Evolutionary conservation across 2,797 vertebrate genomes (phyloP), one percentile per base, ranked within the genome.

Genomic region (Furcifer pardalis): DNA sequence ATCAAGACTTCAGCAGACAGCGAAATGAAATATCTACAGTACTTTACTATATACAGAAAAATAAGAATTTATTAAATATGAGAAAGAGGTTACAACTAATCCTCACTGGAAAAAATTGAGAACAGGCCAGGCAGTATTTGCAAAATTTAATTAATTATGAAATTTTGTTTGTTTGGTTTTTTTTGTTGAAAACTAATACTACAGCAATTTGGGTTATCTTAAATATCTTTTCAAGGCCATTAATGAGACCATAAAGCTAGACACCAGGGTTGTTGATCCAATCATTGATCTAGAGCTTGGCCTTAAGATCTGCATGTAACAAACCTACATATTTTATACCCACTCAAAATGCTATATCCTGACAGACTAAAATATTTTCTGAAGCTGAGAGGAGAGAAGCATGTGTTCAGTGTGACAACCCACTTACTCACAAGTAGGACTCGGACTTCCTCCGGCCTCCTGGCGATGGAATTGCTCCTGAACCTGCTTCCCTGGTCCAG

Each of bases 191-290:
- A 87, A 15, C 4, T 27, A 68, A 87, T n/a, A 82, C 0, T 63
- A 42, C 35, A 88, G 78, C 79, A 89, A 86, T 73, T 79, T 2
- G 76, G 40, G 42, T 42, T 37, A 74, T 74, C 59, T 74, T 87
- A 90, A 89, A 65, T 0, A 46, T 65, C 85, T 81, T 86, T 83
- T 65, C 62, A 89, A 82, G 7, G 19, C 65, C 17, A 12, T 35
- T 56, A 79, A 71, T 77, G 78, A 85, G 74, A 21, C 37, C 72
- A 27, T 74, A 62, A 32, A 80, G 75, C 60, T 65, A 35, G 69
- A 62, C 59, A 52, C 42, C 69, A 65, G 27, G 59, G 25, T 30
- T 85, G 71, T 75, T 85, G 81, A 59, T 56, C 49, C 72, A 74
- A 69, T 46, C 13, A 76, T 69, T 84, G 74, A 86, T 21, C 42